Conservation (phyloP, 2,888 invertebrate species). For the Heliconius sara region DNA sequence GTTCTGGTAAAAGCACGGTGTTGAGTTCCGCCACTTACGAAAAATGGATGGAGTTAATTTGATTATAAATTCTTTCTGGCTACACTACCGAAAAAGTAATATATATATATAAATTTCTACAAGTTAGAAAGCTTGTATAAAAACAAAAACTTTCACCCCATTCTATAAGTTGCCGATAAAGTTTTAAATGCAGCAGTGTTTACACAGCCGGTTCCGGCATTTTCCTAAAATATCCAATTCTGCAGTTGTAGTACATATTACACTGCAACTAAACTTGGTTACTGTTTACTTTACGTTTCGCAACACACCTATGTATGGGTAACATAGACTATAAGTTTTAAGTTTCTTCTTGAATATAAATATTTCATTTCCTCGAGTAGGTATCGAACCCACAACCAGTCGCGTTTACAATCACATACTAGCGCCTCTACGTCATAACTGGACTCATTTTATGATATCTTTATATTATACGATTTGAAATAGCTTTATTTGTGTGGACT, state of each 20-base stretch:
- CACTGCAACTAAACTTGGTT: slow-evolving; percentile 45
- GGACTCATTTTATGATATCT: background rate
- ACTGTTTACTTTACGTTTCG: slow-evolving; percentile 45
- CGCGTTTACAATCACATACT: no score
- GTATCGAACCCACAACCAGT: no score
- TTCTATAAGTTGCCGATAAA: background rate
- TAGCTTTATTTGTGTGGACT: no score
- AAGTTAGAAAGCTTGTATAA: background rate
- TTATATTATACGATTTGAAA: no score
- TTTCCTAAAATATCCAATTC: slow-evolving; percentile 45
- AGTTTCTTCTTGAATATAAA: background rate
- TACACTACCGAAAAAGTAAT: background rate
- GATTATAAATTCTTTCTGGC: no score
- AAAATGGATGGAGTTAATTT: no score
- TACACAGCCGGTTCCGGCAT: slow-evolving; percentile 31
- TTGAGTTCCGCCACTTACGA: no score
- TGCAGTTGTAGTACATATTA: slow-evolving; percentile 36
- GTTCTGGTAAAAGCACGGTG: no score
- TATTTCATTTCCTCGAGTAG: no score
- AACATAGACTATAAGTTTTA: background rate
- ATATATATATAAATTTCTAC: background rate
- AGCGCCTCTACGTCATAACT: no score
- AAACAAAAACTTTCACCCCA: slow-evolving; percentile 6
- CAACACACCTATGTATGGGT: slow-evolving; percentile 21
- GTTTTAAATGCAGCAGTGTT: slow-evolving; percentile 40